Base-by-base conservation (phyloP, 1,140 invertebrate genomes). In the Lucilia cuprina region DNA sequence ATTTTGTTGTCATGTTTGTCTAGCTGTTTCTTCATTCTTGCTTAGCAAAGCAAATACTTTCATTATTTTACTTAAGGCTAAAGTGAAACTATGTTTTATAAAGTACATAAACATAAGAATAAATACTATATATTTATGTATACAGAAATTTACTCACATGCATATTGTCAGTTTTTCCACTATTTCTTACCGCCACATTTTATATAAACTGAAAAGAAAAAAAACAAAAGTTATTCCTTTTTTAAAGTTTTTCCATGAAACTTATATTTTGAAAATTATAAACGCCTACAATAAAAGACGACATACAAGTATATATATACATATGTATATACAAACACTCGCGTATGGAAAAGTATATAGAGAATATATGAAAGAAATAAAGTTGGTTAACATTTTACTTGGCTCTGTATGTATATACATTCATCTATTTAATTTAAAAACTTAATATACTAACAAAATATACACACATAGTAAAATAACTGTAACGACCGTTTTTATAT, bases 1-100 rank as follows among this genome's bases (percentile, higher is more conserved):
- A 17, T 47, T n/a, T 78, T 78, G 17, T 78, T 78, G 25, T 34
- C 8, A n/a, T 65, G 60, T 65, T 65, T 17, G 9, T 19, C n/a
- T 65, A 8, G 65, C 65, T 70, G n/a, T 80, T 80, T 80, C 77
- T 80, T 80, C 47, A 80, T 80, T 80, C 9, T 49, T 80, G 77
- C 77, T 80, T 47, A 80, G 41, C 47, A 80, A 80, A 49, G 77
- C n/a, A 80, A 78, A 78, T 80, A 50, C 77, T 49, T 80, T 80
- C 77, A 80, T 80, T 80, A 80, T 80, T 50, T 80, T 49, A 10
- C 21, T 80, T 41, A 19, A 21, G 14, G 77, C 65, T 25, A 25
- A 21, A 70, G 2, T 7, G 21, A 70, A 70, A 70, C 21, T 70
- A 70, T 70, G 65, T 70, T 70, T 21, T 7, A 2, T 70, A 25